Evolutionary conservation across 2,113 vertebrate genomes (phyloP), one percentile per base, ranked within the genome.

Genomic region (Probosciger aterrimus): DNA sequence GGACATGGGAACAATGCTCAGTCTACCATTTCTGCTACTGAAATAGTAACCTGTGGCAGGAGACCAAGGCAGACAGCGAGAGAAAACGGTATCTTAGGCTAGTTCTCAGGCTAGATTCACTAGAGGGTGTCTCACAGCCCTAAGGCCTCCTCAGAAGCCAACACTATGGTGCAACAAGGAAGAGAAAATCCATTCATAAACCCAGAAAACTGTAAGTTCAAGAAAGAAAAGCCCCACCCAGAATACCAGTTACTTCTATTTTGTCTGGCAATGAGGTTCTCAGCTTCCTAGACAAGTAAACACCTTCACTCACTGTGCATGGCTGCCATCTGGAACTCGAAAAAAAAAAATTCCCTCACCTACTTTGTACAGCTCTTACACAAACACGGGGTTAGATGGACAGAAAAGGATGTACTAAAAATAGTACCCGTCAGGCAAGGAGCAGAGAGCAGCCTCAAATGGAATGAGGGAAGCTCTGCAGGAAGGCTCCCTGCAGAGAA

Each of bases 341-440:
- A 75, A 85, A 89, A 95, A 90, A 89, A 90, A 88, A 83, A 19
- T 20, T 84, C 81, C 62, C 94, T 87, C 95, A 95, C 95, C 93
- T 96, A 96, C 93, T 95, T 86, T 52, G 81, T 79, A 82, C 52
- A 82, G 92, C 92, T 79, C 95, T 94, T 95, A 96, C 70, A 95
- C 92, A 96, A 96, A 96, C 93, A 95, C 44, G 3, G 92, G 19
- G 41, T 80, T 85, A 91, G 93, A 87, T 59, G 91, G 93, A 96
- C 92, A 93, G 95, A 96, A 93, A 96, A 93, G 86, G 93, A 96
- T 95, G 77, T 87, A 79, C 96, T 95, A 97, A 96, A 95, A 95
- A 94, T 96, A 96, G 88, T 22, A 47, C 15, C 86, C 0, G 9
- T 57, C 77, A 82, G 86, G 77, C 73, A 92, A 90, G 88, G 22